A percentile compares a stretch with the other conserved stretches of the same genome.
Conservation (phyloP, 1,140 invertebrate species). For the Manduca sexta region DNA sequence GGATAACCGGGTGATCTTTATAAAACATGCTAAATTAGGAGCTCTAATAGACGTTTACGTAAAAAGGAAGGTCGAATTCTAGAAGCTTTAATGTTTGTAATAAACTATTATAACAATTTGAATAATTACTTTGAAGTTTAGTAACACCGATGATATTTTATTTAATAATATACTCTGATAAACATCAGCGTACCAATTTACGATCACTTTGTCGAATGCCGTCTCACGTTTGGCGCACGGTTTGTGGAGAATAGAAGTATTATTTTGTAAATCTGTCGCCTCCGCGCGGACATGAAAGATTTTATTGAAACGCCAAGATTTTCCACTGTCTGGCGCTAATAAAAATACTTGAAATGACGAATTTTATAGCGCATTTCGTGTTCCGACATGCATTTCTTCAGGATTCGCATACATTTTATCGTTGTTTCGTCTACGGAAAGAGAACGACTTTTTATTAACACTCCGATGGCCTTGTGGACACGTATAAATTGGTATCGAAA, state of each 20-base stretch:
- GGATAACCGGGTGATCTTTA: too few relatives aligned
- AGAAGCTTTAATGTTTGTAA: too few relatives aligned
- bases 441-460: conserved; percentile 4
- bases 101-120: too few relatives aligned
- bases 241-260: neutral
- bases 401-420: conserved; percentile 7
- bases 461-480: conserved; percentile 8
- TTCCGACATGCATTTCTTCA: conserved; percentile 13
- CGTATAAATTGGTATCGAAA: conserved; percentile 1
- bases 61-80: too few relatives aligned
- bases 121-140: too few relatives aligned
- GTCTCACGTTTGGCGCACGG: too few relatives aligned
- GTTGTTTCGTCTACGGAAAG: conserved; percentile 16
- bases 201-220: too few relatives aligned
- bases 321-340: conserved; percentile 11
- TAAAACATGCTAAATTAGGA: too few relatives aligned
- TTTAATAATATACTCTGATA: too few relatives aligned
- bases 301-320: conserved; percentile 9
- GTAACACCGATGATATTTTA: too few relatives aligned
- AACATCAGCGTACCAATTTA: too few relatives aligned
- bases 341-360: conserved; percentile 10
- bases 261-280: neutral
- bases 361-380: conserved; percentile 10
- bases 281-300: conserved; percentile 7
- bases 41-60: too few relatives aligned